Base-by-base conservation (phyloP, 2,113 vertebrate species). In the Noturus placidus region DNA sequence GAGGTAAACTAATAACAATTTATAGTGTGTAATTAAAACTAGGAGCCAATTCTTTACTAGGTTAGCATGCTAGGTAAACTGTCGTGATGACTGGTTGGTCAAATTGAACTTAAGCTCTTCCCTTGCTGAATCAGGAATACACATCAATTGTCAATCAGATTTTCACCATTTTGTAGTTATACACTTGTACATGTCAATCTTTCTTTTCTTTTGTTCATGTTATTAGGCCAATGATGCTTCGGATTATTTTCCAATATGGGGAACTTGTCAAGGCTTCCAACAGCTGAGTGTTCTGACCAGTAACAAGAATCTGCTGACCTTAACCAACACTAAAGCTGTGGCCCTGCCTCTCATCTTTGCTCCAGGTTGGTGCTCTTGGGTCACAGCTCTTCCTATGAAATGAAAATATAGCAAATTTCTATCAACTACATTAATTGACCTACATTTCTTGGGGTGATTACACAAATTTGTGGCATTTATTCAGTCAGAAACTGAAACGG, bases 201-300 rank as follows among this genome's bases (percentile, higher is more conserved):
- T 63, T 17, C 15, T 13, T 78, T 46, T 33, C 38, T 52, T 56
- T 77, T 20, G 50, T 63, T 15, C 11, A 3, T 33, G 52, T 57
- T 5, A 77, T 20, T 63, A 99, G 98, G 96, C 97, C 89, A 97
- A 97, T 0, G 93, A 98, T 78, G 92, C 91, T 4, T 95, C 95
- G 15, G 97, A 98, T 92, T 96, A 97, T 93, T 99, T 99, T 93
- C 97, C 98, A 0, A 87, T 99, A 13, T 99, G 97, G 98, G 98
- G 98, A 52, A 98, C 97, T 0, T 99, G 98, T 83, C 96, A 98
- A 82, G 98, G 98, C 89, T 95, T 98, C 0, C 96, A 99, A 91
- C 95, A 97, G 88, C 95, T 99, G 70, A 94, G 95, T 0, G 95
- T 96, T 27, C 91, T 99, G 88, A 95, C 97, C 17, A 97, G 97